Conservation (phyloP, 1,140 invertebrate genomes). For the Drosophila arawakana region DNA sequence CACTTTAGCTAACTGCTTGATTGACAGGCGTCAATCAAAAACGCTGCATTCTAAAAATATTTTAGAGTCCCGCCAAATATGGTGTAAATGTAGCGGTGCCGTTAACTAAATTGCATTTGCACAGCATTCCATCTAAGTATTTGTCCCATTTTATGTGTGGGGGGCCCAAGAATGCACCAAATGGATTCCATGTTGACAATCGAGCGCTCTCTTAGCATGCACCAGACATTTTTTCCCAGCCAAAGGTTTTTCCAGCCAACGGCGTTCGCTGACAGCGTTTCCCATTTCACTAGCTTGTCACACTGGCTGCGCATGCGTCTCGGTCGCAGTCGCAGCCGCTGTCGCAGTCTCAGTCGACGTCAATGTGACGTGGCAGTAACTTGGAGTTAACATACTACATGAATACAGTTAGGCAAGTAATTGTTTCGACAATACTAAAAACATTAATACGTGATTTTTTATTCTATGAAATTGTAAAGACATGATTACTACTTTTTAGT, state of each 20-base stretch:
- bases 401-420: background rate
- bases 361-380: conserved; percentile 56
- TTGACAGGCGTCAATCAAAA: conserved; percentile 66
- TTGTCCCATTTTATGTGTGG: conserved; percentile 20
- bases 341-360: conserved; percentile 26
- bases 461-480: background rate
- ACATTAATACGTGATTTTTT: background rate
- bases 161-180: conserved; percentile 35
- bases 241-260: conserved; percentile 63
- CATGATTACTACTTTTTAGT: background rate
- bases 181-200: conserved; percentile 32
- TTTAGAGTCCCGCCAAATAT: conserved; percentile 70
- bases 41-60: conserved; percentile 48
- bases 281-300: conserved; percentile 56
- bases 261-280: conserved; percentile 9
- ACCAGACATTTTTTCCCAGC: conserved; percentile 55
- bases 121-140: conserved; percentile 19
- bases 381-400: conserved; percentile 8
- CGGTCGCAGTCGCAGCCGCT: conserved; percentile 29
- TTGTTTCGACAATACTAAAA: background rate
- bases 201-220: conserved; percentile 50
- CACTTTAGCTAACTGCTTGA: conserved; percentile 63
- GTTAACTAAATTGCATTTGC: conserved; percentile 68
- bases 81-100: conserved; percentile 66
- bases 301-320: conserved; percentile 61